phyloP scores from a whole-genome alignment of 2,113 vertebrate species.

The Odocoileus virginianus region DNA sequence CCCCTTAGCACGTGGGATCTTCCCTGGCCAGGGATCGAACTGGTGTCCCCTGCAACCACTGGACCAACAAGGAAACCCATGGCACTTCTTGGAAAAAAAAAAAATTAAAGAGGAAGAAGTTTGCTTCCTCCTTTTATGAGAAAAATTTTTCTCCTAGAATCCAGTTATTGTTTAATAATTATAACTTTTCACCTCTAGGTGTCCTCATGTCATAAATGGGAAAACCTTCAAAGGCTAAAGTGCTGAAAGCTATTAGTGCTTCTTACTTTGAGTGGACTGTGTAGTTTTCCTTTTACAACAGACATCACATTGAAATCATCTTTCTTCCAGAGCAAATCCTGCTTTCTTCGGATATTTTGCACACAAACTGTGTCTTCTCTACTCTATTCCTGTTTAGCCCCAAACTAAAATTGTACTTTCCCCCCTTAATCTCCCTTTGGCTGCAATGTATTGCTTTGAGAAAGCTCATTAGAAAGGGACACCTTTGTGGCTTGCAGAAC shows the following conservation, averaged over 20 bases:
- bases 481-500: not conserved
- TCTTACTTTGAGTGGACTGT: not conserved
- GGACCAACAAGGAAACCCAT: not conserved
- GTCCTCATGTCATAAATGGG: not conserved
- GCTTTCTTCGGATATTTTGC: not conserved
- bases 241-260: not conserved
- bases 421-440: not conserved
- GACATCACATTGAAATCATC: not conserved
- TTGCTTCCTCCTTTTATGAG: not conserved
- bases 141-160: not conserved
- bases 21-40: not conserved
- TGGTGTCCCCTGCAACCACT: not conserved
- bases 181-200: slow-evolving; percentile 7
- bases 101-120: not conserved
- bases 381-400: not conserved
- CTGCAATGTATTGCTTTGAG: not conserved
- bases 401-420: not conserved
- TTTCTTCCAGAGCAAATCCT: not conserved
- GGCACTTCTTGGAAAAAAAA: not conserved
- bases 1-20: not conserved
- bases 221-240: not conserved
- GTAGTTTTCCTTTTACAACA: not conserved
- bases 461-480: not conserved
- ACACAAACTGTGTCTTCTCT: not conserved
- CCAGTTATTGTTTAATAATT: not conserved